Conservation (phyloP, 1,140 invertebrate species). For the Macrostomum lignano region DNA sequence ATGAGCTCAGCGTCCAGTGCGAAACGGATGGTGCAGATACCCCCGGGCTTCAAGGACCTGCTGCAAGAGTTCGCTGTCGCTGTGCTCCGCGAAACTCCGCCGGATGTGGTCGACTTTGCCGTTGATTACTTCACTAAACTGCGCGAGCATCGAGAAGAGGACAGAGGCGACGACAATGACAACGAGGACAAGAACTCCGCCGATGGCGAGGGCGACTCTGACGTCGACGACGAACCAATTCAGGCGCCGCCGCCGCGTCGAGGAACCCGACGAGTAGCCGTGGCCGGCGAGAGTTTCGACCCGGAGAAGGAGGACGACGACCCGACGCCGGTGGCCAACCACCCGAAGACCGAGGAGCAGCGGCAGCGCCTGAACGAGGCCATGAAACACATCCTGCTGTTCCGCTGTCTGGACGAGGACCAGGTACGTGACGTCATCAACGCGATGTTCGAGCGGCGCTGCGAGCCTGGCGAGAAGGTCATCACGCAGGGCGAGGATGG, state of each 20-base stretch:
- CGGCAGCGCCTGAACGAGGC: slow-evolving; percentile 54
- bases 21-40: slow-evolving; percentile 30
- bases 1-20: too few species aligned
- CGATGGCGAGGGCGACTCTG: neutral
- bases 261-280: neutral
- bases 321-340: neutral
- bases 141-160: too few species aligned
- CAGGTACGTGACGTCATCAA: slow-evolving; percentile 59
- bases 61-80: slow-evolving; percentile 77
- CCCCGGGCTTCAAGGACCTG: slow-evolving; percentile 61
- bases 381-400: slow-evolving; percentile 65
- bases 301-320: neutral
- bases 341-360: slow-evolving; percentile 56
- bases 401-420: slow-evolving; percentile 54
- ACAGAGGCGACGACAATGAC: too few species aligned
- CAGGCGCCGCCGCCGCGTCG: slow-evolving; percentile 1
- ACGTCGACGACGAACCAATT: neutral
- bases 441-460: slow-evolving; percentile 74
- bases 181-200: slow-evolving; percentile 11
- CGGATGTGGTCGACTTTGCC: slow-evolving; percentile 61
- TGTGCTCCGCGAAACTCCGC: slow-evolving; percentile 63
- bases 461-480: slow-evolving; percentile 44
- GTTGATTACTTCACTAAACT: slow-evolving; percentile 51
- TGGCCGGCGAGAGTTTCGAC: slow-evolving; percentile 5
- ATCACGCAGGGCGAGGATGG: slow-evolving; percentile 85